These are phyloP conservation scores for Harpagifer antarcticus DNA, from an alignment of 2,797 vertebrate genomes.

Conservation along the genomic window DNA sequence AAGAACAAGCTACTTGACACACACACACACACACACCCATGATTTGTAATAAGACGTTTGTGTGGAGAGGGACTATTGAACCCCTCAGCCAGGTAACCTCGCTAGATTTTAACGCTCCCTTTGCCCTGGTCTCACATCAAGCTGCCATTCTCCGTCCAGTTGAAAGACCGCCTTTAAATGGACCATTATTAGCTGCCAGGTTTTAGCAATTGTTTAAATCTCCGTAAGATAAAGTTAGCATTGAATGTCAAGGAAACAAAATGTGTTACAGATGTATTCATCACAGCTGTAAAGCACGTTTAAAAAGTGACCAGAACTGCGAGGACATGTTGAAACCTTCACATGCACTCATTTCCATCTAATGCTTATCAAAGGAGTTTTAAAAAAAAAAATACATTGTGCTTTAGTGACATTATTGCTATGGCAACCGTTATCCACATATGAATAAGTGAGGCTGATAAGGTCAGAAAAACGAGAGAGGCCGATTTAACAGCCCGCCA, in stretches of 20 bases:
- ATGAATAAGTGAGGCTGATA: slow-evolving; percentile 25
- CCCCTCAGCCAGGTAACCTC: slow-evolving; percentile 14
- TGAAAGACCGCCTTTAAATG: slow-evolving; percentile 22
- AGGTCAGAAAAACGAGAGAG: slow-evolving; percentile 14
- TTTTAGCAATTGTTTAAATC: slow-evolving; percentile 2
- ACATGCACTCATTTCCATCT: neutral
- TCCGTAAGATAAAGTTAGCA: slow-evolving; percentile 7
- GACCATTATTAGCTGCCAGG: slow-evolving; percentile 6
- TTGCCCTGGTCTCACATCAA: slow-evolving; percentile 10
- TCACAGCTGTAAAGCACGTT: slow-evolving; percentile 3
- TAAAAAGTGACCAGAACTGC: slow-evolving; percentile 13
- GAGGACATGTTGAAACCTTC: slow-evolving; percentile 15
- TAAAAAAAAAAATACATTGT: neutral
- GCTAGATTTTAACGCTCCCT: slow-evolving; percentile 7
- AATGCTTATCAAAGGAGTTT: neutral
- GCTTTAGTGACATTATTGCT: slow-evolving; percentile 7
- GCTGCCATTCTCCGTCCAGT: slow-evolving; percentile 11
- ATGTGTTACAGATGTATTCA: slow-evolving; percentile 4
- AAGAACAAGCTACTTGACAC: slow-evolving; percentile 51
- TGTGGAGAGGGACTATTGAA: neutral
- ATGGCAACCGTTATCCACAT: slow-evolving; percentile 35
- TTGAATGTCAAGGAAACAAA: slow-evolving; percentile 16
- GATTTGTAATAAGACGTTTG: slow-evolving; percentile 23
- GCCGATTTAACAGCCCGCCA: slow-evolving; percentile 13
- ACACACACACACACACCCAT: slow-evolving; percentile 43